Evolutionary conservation across 2,888 invertebrate species (phyloP), one percentile per base, ranked within the genome.

Genomic region (Osmoderma eremita): DNA sequence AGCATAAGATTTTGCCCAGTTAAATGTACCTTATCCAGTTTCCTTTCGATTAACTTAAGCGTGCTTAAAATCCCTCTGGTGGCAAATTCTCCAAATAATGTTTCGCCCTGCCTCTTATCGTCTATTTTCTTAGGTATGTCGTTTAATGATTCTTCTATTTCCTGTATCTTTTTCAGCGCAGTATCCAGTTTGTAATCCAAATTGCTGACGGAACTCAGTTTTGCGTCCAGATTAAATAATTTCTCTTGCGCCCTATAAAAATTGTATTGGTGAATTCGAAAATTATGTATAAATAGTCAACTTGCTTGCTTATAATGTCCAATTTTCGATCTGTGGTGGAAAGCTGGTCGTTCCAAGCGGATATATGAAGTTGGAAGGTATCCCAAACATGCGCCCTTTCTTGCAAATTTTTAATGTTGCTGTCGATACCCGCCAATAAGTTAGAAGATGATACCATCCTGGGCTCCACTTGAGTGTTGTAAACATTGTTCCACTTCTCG

Each of bases 321-420:
- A 86, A 77, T 77, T 86, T 86, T 69, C 82, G 81, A 74, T 85
- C 85, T 8, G 85, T 74, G 1, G 83, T 78, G 67, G 83, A 83
- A 66, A 86, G 81, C 70, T 85, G 84, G 41, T 85, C 85, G 67
- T 84, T 85, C 86, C 86, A 86, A 0, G 85, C 82, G 13, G 83
- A 79, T 42, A 85, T 83, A 72, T 85, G 85, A 69, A 84, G 82
- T 69, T 84, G 84, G 73, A 85, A 84, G 24, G 85, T 84, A 62
- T 85, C 83, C 86, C 86, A 86, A 2, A 83, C 83, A 68, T 85
- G 84, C 0, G 85, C 83, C 56, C 84, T 81, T 71, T 85, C 85
- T 73, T 81, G 84, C 20, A 86, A 75, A 69, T 80, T 80, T 70
- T 83, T 82, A 22, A 86, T 77, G 65, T 84, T 85, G 68, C 77